Conservation (phyloP, 2,113 vertebrate genomes). For the Bos javanicus region DNA sequence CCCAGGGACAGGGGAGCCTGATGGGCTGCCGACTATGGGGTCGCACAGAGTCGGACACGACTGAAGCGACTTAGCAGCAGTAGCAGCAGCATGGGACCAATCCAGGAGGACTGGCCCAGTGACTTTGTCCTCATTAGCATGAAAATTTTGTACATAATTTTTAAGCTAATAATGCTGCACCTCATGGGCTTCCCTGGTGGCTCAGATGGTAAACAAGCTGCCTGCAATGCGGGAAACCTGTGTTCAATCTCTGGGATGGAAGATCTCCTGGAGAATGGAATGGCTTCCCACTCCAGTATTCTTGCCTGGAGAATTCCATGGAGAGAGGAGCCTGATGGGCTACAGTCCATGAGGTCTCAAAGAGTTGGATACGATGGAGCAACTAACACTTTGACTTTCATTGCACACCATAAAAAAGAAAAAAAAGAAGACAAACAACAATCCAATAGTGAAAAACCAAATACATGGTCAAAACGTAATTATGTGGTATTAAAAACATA, state of each 20-base stretch:
- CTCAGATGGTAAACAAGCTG: background rate
- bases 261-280: background rate
- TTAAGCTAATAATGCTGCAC: background rate
- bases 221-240: background rate
- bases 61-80: too few species aligned
- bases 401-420: background rate
- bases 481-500: background rate
- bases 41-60: accelerated
- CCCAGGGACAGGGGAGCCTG: too few species aligned
- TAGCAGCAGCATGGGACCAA: background rate
- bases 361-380: background rate
- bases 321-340: background rate
- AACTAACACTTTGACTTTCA: background rate
- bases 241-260: background rate
- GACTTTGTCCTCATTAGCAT: background rate
- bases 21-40: accelerated
- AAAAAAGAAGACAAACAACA: background rate
- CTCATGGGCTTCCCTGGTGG: background rate
- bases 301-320: background rate
- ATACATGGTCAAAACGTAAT: background rate
- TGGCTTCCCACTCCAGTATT: background rate
- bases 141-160: background rate
- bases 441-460: background rate
- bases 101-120: background rate
- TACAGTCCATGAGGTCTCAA: background rate